Conservation (phyloP, 2,113 vertebrate species). For the Prionailurus bengalensis region DNA sequence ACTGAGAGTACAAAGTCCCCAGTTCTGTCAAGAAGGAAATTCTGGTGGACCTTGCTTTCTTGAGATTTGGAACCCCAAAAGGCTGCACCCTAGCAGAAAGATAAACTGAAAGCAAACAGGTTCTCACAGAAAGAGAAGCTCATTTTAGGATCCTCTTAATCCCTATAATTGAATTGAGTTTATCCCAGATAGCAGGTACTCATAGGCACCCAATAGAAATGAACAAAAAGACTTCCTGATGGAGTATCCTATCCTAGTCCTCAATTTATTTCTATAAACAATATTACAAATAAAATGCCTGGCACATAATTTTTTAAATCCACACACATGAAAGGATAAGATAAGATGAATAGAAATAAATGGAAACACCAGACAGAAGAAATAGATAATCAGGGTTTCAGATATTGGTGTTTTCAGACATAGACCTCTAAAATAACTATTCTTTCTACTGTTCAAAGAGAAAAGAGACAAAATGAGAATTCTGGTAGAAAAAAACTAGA, state of each 20-base stretch:
- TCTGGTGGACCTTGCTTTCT: not conserved
- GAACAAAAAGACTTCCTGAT: not conserved
- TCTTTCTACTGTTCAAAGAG: not conserved
- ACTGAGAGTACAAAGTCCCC: not conserved
- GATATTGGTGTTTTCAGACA: not conserved
- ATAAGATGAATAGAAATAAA: not conserved
- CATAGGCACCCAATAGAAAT: not conserved
- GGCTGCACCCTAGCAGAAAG: not conserved
- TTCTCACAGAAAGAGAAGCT: not conserved
- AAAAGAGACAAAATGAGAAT: constrained; percentile 9
- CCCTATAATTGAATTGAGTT: not conserved
- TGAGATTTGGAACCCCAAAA: not conserved
- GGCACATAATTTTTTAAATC: not conserved
- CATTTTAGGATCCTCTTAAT: not conserved
- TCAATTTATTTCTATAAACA: constrained; percentile 19
- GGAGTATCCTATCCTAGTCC: not conserved
- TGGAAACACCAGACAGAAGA: not conserved
- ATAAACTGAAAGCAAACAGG: constrained; percentile 10
- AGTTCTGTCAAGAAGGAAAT: not conserved
- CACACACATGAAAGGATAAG: not conserved
- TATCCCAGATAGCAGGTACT: not conserved
- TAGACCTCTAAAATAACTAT: not conserved
- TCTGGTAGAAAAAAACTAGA: not conserved
- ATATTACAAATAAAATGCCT: not conserved
- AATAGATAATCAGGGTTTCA: not conserved